These are phyloP conservation scores for Albula goreensis DNA, from an alignment of 2,113 vertebrate species.

Conservation along the genomic window DNA sequence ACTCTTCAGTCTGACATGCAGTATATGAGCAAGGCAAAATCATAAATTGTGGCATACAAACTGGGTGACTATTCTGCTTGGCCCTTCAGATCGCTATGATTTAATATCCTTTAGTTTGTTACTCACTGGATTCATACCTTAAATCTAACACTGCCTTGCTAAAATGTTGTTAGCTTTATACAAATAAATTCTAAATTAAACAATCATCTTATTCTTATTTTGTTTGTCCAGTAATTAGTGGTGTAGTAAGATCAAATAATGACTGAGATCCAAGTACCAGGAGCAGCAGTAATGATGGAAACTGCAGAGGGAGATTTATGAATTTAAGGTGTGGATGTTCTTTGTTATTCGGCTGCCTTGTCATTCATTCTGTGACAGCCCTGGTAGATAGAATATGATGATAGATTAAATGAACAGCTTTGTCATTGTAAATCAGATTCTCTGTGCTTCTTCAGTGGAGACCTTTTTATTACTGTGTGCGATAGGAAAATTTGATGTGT, in stretches of 20 bases:
- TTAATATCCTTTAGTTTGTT: not conserved
- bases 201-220: not conserved
- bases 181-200: not conserved
- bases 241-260: not conserved
- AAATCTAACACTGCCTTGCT: not conserved
- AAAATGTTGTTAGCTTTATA: not conserved
- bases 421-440: constrained; percentile 31
- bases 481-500: constrained; percentile 35
- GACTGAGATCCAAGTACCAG: not conserved
- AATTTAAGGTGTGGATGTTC: constrained; percentile 14
- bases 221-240: not conserved
- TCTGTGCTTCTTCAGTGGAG: constrained; percentile 10
- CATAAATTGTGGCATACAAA: not conserved
- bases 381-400: constrained; percentile 18
- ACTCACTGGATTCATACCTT: not conserved
- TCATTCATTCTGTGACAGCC: constrained; percentile 23
- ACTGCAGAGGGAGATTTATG: constrained; percentile 11
- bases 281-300: constrained; percentile 6
- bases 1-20: no score
- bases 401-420: constrained; percentile 30
- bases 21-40: not conserved
- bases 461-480: constrained; percentile 23
- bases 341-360: constrained; percentile 17
- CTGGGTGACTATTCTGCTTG: not conserved
- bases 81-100: not conserved